phyloP scores from a whole-genome alignment of 2,888 invertebrate species.

The Melinaea menophilus region DNA sequence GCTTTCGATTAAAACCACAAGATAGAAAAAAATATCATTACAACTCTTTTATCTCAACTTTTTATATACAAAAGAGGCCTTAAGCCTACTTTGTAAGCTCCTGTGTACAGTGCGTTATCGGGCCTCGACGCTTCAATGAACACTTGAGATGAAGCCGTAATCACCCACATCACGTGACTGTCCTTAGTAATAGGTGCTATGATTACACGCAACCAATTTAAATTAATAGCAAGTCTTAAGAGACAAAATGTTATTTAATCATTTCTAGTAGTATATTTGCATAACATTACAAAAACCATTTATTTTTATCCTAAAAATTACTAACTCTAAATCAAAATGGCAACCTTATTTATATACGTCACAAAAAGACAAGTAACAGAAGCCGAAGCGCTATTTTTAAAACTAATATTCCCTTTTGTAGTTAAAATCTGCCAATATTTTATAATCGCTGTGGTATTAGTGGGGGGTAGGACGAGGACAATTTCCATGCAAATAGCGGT shows the following conservation, averaged over 20 bases:
- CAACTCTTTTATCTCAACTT: neutral
- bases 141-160: slow-evolving; percentile 35
- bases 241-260: neutral
- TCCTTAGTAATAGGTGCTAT: slow-evolving; percentile 1
- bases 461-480: slow-evolving; percentile 32
- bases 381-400: slow-evolving; percentile 4
- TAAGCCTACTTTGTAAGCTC: slow-evolving; percentile 9
- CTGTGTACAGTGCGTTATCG: slow-evolving; percentile 26
- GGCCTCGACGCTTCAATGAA: slow-evolving; percentile 30
- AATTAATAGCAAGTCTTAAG: slow-evolving; percentile 1
- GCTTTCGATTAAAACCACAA: neutral
- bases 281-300: too few relatives aligned
- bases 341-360: too few relatives aligned
- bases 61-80: neutral
- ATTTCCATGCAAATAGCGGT: slow-evolving; percentile 39
- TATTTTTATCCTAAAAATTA: too few relatives aligned
- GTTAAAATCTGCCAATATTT: slow-evolving; percentile 26
- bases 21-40: neutral
- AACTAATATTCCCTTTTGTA: neutral
- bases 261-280: too few relatives aligned
- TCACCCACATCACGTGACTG: slow-evolving; percentile 25
- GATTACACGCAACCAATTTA: slow-evolving; percentile 10
- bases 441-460: slow-evolving; percentile 33
- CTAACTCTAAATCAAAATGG: too few relatives aligned
- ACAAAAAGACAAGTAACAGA: too few relatives aligned